Evolutionary conservation across 2,888 invertebrate species (phyloP).

Genomic region (Acronicta aceris): DNA sequence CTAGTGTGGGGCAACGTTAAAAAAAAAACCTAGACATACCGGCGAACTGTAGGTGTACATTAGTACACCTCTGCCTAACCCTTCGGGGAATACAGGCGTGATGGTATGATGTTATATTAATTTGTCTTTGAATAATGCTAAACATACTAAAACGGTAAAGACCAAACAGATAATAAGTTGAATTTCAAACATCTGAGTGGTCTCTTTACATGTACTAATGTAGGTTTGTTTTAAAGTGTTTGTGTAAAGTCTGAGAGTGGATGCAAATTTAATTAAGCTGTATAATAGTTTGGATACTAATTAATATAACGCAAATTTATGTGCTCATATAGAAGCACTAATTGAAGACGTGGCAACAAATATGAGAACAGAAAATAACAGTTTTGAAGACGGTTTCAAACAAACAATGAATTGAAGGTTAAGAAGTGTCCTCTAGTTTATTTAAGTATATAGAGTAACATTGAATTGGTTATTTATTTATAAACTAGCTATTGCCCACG

Average conservation of each 20-base stretch:
- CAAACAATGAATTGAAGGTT: no score
- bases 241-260: conserved; percentile 18
- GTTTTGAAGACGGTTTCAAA: background rate
- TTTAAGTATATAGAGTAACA: no score
- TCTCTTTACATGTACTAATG: background rate
- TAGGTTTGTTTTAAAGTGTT: conserved; percentile 17
- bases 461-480: no score
- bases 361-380: background rate
- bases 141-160: background rate
- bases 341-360: background rate
- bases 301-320: conserved; percentile 2
- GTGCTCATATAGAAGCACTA: background rate
- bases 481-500: no score
- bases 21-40: no score
- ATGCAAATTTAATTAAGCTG: conserved; percentile 26
- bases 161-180: conserved; percentile 14
- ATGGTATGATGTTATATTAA: no score
- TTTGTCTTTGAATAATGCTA: no score
- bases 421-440: no score
- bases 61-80: no score
- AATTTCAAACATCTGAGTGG: conserved; percentile 1
- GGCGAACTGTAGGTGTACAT: no score
- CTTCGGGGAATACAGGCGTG: no score
- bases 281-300: conserved; percentile 7
- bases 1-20: no score